Percentiles rank a stretch among this genome's conserved stretches.
phyloP scores from a whole-genome alignment of 2,797 vertebrate species.

The Chlorospingus semifuscus region DNA sequence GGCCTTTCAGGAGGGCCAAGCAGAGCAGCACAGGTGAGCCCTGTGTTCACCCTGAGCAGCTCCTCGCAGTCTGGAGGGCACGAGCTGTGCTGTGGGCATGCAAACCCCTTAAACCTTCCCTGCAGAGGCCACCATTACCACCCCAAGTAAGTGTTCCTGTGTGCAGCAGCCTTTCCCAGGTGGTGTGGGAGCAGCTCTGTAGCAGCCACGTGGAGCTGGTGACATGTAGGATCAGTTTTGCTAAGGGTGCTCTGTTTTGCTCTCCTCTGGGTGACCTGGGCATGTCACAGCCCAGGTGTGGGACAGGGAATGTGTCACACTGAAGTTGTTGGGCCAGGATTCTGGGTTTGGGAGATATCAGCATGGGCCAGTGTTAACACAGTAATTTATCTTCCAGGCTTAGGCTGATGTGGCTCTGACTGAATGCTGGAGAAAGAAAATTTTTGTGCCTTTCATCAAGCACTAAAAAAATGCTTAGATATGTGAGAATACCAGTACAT shows the following conservation, averaged over 20 bases:
- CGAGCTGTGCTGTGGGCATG: fast-evolving
- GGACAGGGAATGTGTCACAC: not conserved
- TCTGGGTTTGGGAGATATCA: not conserved
- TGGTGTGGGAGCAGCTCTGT: fast-evolving
- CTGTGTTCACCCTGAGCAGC: fast-evolving
- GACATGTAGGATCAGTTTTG: fast-evolving
- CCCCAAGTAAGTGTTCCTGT: not conserved
- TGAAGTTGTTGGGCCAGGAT: not conserved
- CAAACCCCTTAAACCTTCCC: not conserved
- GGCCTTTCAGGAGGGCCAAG: not conserved
- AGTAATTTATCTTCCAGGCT: not conserved
- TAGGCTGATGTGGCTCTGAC: not conserved
- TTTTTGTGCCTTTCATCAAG: not conserved
- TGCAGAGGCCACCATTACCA: fast-evolving
- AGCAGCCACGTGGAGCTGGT: fast-evolving
- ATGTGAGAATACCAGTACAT: not conserved
- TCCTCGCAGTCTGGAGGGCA: not conserved
- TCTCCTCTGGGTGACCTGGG: not conserved
- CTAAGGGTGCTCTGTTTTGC: not conserved
- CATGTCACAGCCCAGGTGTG: fast-evolving
- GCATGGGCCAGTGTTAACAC: fast-evolving
- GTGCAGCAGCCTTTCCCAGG: fast-evolving
- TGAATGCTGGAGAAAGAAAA: not conserved
- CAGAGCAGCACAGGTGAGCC: not conserved
- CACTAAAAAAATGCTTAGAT: not conserved